phyloP scores from a whole-genome alignment of 1,140 invertebrate genomes.

The Drosophila simulans region DNA sequence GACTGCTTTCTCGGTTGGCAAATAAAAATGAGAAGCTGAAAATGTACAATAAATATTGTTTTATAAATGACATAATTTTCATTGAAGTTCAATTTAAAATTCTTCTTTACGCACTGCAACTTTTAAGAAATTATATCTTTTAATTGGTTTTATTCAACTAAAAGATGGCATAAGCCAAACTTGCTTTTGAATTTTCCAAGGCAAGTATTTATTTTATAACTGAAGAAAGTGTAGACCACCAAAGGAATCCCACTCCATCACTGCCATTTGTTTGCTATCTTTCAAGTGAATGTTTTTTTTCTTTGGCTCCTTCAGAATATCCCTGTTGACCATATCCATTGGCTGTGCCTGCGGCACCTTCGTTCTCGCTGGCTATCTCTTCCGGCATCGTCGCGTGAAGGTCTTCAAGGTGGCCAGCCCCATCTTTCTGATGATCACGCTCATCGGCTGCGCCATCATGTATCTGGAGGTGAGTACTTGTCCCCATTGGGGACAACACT shows the following conservation, averaged over 20 bases:
- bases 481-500: slow-evolving; percentile 15
- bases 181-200: too few relatives aligned
- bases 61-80: not conserved
- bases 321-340: slow-evolving; percentile 91
- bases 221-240: too few relatives aligned
- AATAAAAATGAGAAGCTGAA: not conserved
- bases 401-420: slow-evolving; percentile 96
- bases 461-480: slow-evolving; percentile 90
- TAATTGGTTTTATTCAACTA: too few relatives aligned
- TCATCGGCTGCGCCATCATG: slow-evolving; percentile 95
- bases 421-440: slow-evolving; percentile 94
- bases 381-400: slow-evolving; percentile 92
- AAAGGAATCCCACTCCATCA: not conserved
- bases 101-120: too few relatives aligned
- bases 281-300: slow-evolving; percentile 1
- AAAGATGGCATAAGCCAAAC: too few relatives aligned
- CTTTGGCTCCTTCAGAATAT: slow-evolving; percentile 87
- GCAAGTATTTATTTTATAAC: too few relatives aligned
- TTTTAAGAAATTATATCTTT: too few relatives aligned
- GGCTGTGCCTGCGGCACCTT: slow-evolving; percentile 91
- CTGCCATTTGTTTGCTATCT: not conserved
- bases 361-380: slow-evolving; percentile 90
- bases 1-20: not conserved
- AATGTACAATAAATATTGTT: not conserved
- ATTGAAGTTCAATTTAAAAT: not conserved